Percentiles rank a stretch among this genome's conserved stretches.
phyloP scores from a whole-genome alignment of 2,113 vertebrate species.

The Sander vitreus region DNA sequence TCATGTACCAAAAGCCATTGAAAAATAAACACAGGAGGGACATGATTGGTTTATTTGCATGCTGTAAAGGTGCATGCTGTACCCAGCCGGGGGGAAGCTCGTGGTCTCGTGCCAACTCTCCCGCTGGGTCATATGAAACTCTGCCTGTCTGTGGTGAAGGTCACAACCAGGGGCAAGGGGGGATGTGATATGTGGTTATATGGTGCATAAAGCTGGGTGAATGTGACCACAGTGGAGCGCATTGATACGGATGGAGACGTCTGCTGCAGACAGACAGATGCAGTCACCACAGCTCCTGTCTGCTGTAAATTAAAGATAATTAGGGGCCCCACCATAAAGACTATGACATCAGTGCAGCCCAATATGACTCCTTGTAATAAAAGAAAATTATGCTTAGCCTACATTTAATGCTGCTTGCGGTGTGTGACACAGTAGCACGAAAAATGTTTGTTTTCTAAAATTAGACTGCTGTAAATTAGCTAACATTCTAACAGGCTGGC shows the following conservation, averaged over 20 bases:
- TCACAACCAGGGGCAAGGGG: slow-evolving; percentile 36
- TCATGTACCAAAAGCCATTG: slow-evolving; percentile 32
- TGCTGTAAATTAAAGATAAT: slow-evolving; percentile 73
- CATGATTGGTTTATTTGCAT: slow-evolving; percentile 48
- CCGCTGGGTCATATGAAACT: slow-evolving; percentile 50
- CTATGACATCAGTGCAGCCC: slow-evolving; percentile 74
- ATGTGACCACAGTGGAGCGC: slow-evolving; percentile 44
- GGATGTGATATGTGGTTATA: slow-evolving; percentile 44
- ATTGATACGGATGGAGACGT: slow-evolving; percentile 38
- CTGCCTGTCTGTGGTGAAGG: slow-evolving; percentile 52
- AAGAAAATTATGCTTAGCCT: slow-evolving; percentile 60
- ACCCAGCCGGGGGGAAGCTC: neutral
- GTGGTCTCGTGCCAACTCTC: slow-evolving; percentile 27
- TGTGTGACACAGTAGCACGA: slow-evolving; percentile 54
- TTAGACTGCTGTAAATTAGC: slow-evolving; percentile 43
- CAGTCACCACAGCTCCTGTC: slow-evolving; percentile 68
- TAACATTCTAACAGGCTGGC: slow-evolving; percentile 17
- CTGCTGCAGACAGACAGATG: slow-evolving; percentile 45
- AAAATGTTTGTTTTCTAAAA: slow-evolving; percentile 58
- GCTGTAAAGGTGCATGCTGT: slow-evolving; percentile 49
- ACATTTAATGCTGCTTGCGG: slow-evolving; percentile 48
- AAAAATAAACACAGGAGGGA: slow-evolving; percentile 55
- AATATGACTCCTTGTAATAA: slow-evolving; percentile 66
- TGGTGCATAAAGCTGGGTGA: slow-evolving; percentile 31
- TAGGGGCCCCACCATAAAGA: slow-evolving; percentile 63